Conservation (phyloP, 2,888 invertebrate species). For the Leistus spinibarbis region DNA sequence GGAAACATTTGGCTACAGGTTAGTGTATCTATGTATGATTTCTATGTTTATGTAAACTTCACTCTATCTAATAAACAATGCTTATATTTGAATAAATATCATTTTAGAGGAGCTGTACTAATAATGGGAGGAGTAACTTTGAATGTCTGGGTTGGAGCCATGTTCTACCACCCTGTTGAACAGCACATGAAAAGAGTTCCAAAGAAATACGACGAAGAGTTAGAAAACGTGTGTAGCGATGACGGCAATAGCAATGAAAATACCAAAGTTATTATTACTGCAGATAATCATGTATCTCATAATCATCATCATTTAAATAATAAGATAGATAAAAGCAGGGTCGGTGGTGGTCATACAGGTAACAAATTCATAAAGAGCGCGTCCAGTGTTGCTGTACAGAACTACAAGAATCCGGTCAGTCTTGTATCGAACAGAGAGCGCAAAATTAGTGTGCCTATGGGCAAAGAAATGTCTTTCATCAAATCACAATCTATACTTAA, state of each 20-base stretch:
- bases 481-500: slow-evolving; percentile 51
- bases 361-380: slow-evolving; percentile 67
- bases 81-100: slow-evolving; percentile 42
- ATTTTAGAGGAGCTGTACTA: slow-evolving; percentile 73
- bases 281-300: slow-evolving; percentile 53
- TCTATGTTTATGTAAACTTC: slow-evolving; percentile 41
- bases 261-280: slow-evolving; percentile 55
- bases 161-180: slow-evolving; percentile 84
- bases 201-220: slow-evolving; percentile 50
- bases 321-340: slow-evolving; percentile 47
- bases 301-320: slow-evolving; percentile 38
- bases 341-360: slow-evolving; percentile 51
- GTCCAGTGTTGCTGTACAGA: slow-evolving; percentile 72
- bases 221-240: slow-evolving; percentile 53
- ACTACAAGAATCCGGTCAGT: slow-evolving; percentile 56
- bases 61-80: slow-evolving; percentile 26
- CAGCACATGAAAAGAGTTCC: slow-evolving; percentile 76
- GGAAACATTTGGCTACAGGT: slow-evolving; percentile 78
- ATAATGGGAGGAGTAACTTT: slow-evolving; percentile 82
- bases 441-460: slow-evolving; percentile 67
- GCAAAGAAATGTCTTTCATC: slow-evolving; percentile 53
- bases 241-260: slow-evolving; percentile 45
- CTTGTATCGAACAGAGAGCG: slow-evolving; percentile 60
- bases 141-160: slow-evolving; percentile 83
- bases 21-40: slow-evolving; percentile 44